Evolutionary conservation across 2,888 invertebrate genomes (phyloP).

Genomic region (Brenthis hecate): DNA sequence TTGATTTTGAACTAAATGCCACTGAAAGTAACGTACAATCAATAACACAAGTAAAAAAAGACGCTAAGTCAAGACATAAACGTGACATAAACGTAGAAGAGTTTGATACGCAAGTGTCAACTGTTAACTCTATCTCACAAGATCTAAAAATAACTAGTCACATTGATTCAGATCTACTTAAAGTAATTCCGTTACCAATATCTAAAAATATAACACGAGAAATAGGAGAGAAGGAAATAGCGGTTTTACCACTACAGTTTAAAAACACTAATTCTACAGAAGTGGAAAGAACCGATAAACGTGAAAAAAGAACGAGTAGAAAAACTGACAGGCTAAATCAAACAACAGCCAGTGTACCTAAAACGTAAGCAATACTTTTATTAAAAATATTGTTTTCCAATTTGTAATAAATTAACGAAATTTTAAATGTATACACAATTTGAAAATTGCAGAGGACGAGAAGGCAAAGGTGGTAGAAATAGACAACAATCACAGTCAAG

Average conservation of each 20-base stretch:
- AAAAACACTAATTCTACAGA: conserved; percentile 72
- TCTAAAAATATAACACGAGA: conserved; percentile 43
- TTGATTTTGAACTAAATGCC: conserved; percentile 56
- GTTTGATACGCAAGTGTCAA: conserved; percentile 55
- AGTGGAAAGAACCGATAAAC: conserved; percentile 60
- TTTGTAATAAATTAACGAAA: background rate
- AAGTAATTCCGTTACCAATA: conserved; percentile 64
- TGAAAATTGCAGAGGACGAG: conserved; percentile 62
- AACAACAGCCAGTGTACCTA: conserved; percentile 76
- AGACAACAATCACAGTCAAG: conserved; percentile 53
- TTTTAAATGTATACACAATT: background rate
- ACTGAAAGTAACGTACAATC: conserved; percentile 50
- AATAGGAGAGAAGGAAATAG: conserved; percentile 54
- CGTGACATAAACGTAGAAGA: conserved; percentile 59
- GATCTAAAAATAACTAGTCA: conserved; percentile 52
- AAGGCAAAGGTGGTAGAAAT: conserved; percentile 70
- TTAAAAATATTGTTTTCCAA: background rate
- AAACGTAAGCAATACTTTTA: conserved; percentile 63
- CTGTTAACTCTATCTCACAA: conserved; percentile 49
- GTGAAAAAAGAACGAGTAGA: conserved; percentile 77
- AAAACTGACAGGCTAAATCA: conserved; percentile 78
- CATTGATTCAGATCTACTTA: conserved; percentile 55
- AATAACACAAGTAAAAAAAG: conserved; percentile 47
- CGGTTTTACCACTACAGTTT: conserved; percentile 65
- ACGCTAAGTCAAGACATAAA: conserved; percentile 55